These are phyloP conservation scores for Dicaeum eximium DNA, from an alignment of 2,113 vertebrate genomes.

Conservation along the genomic window DNA sequence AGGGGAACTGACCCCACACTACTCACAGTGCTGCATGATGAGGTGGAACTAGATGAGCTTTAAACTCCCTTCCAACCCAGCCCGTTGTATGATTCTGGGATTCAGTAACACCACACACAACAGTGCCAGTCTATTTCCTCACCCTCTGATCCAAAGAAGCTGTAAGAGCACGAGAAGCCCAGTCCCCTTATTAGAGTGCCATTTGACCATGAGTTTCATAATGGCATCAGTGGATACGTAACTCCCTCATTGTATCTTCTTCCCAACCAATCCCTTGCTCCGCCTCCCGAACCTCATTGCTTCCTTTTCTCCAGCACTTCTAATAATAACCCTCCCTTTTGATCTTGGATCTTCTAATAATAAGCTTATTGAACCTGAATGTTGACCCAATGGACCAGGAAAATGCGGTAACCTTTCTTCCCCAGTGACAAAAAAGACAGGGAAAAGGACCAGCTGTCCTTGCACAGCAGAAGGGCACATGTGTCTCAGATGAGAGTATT, in stretches of 20 bases:
- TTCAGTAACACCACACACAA: background rate
- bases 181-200: background rate
- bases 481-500: background rate
- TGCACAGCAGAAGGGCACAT: background rate
- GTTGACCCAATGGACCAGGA: background rate
- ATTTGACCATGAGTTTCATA: background rate
- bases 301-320: background rate
- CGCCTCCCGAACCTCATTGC: background rate
- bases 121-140: background rate
- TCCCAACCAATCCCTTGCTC: background rate
- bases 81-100: fast-evolving
- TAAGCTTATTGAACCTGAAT: background rate
- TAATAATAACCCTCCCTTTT: background rate
- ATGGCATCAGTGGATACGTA: background rate
- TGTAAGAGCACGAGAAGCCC: background rate
- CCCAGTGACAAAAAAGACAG: background rate
- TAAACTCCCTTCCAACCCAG: background rate
- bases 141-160: background rate
- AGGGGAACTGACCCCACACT: fast-evolving
- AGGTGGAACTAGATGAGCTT: background rate
- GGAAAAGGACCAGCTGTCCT: background rate
- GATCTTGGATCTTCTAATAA: background rate
- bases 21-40: background rate
- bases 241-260: background rate
- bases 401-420: background rate